Conservation (phyloP, 2,888 invertebrate species). For the Drosophila limbata region DNA sequence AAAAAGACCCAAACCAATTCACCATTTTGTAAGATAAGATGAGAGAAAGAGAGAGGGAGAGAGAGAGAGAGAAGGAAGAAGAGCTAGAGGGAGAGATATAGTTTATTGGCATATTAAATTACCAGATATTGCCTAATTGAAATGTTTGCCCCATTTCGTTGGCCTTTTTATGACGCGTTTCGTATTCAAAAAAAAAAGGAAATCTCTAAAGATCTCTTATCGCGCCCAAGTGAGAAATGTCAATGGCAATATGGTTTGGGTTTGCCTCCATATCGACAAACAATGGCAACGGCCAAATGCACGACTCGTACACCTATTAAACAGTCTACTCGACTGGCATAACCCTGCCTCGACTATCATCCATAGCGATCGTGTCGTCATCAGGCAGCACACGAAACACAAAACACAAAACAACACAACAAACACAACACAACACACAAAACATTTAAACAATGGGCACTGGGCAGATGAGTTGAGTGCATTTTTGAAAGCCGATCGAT, state of each 20-base stretch:
- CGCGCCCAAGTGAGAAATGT: conserved; percentile 76
- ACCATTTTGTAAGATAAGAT: conserved; percentile 30
- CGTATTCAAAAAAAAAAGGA: conserved; percentile 22
- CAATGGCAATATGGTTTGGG: conserved; percentile 46
- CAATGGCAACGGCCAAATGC: conserved; percentile 47
- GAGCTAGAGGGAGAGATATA: background rate
- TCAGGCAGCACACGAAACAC: conserved; percentile 33
- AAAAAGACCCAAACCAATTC: background rate
- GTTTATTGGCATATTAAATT: conserved; percentile 54
- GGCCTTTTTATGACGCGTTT: conserved; percentile 44
- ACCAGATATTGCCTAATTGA: conserved; percentile 75
- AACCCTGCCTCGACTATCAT: conserved; percentile 23
- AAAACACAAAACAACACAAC: conserved; percentile 17
- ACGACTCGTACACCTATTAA: conserved; percentile 40
- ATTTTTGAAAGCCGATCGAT: conserved; percentile 58
- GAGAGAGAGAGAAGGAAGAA: background rate
- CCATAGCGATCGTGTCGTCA: conserved; percentile 42
- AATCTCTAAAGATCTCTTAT: conserved; percentile 50
- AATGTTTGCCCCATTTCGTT: conserved; percentile 66
- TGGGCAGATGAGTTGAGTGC: conserved; percentile 71
- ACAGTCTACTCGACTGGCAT: conserved; percentile 24
- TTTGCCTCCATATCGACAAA: conserved; percentile 31
- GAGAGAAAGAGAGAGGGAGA: background rate
- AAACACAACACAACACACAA: conserved; percentile 32
- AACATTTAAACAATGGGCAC: conserved; percentile 61